Percentiles rank a stretch among this genome's conserved stretches.
Evolutionary conservation across 2,888 invertebrate genomes (phyloP).

Genomic region (Troilus luridus): DNA sequence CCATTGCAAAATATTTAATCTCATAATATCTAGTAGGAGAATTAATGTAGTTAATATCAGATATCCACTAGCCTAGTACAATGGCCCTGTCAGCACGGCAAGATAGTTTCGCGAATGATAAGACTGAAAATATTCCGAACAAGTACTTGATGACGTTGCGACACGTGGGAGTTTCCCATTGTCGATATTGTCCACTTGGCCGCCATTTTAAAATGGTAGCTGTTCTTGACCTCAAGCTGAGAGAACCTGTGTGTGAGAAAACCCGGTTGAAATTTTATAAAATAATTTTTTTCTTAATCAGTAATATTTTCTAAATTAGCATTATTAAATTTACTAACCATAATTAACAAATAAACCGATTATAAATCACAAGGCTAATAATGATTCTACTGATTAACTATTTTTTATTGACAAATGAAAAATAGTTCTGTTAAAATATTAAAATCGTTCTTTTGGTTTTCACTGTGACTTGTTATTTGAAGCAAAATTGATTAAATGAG

Average conservation of each 20-base stretch:
- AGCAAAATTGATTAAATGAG: no score
- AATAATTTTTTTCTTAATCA: no score
- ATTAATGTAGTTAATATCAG: not conserved
- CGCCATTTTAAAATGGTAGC: conserved; percentile 45
- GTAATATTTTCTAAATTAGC: no score
- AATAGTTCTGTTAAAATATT: no score
- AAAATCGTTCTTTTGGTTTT: no score
- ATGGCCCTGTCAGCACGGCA: not conserved
- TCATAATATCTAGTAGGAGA: not conserved
- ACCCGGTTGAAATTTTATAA: not conserved
- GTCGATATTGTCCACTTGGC: conserved; percentile 11
- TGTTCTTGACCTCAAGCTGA: not conserved
- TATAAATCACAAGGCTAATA: no score
- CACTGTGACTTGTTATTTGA: no score
- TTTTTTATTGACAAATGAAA: no score
- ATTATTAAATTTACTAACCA: no score
- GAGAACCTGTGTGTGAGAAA: not conserved
- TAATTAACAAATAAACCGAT: no score
- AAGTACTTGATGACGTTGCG: not conserved
- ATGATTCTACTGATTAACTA: no score
- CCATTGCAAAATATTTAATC: not conserved
- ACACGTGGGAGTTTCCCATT: conserved; percentile 44
- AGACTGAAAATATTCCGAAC: not conserved
- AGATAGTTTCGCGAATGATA: not conserved
- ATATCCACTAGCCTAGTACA: not conserved